Conservation (phyloP, 2,797 vertebrate genomes). For the Knipowitschia caucasica region DNA sequence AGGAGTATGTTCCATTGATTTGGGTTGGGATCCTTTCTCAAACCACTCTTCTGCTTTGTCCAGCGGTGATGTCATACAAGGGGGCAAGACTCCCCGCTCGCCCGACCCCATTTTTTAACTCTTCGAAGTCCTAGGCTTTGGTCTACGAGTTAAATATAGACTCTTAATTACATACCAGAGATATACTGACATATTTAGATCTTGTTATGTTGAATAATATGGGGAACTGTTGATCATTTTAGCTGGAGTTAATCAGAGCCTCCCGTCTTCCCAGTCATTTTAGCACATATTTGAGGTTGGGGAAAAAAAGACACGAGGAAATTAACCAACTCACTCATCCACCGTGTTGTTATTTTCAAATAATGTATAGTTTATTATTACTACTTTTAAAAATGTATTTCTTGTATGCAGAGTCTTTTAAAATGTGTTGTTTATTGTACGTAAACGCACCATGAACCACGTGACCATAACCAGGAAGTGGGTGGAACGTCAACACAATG, state of each 20-base stretch:
- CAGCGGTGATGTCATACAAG: constrained; percentile 64
- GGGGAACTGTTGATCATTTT: too few species aligned
- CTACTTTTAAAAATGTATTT: background rate
- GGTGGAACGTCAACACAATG: constrained; percentile 35
- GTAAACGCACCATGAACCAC: constrained; percentile 41
- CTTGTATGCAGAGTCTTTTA: too few species aligned
- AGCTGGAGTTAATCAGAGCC: too few species aligned
- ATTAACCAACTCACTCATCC: too few species aligned
- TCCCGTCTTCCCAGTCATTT: too few species aligned
- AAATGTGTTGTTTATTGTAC: background rate
- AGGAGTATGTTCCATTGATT: constrained; percentile 53
- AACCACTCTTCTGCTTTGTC: constrained; percentile 76
- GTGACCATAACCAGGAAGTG: constrained; percentile 62
- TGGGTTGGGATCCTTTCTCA: constrained; percentile 35
- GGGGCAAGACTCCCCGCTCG: constrained; percentile 16
- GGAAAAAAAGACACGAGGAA: too few species aligned
- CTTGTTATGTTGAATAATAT: too few species aligned
- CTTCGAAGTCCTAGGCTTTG: background rate
- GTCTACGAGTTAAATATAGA: too few species aligned
- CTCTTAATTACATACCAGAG: too few species aligned
- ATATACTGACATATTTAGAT: too few species aligned
- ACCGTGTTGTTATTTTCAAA: too few species aligned
- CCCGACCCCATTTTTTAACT: constrained; percentile 49
- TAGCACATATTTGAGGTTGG: too few species aligned
- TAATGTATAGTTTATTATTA: background rate